Evolutionary conservation across 2,888 invertebrate genomes (phyloP).

Genomic region (Metacarcinus magister): DNA sequence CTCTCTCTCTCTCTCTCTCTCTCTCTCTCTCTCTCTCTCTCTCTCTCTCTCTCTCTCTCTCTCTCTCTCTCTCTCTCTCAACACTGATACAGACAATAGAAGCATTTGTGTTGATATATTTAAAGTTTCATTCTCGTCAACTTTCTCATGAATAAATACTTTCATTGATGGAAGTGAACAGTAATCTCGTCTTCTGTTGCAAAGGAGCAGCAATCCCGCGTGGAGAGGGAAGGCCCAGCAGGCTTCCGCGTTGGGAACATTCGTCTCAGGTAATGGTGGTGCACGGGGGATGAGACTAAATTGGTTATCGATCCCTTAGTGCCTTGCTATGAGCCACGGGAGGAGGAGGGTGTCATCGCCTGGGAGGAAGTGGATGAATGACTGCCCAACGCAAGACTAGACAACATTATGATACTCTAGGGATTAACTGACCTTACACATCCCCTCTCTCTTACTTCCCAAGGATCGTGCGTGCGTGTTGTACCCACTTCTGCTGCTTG

Average conservation of each 20-base stretch:
- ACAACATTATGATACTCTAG: neutral
- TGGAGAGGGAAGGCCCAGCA: neutral
- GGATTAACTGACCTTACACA: neutral
- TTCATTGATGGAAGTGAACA: neutral
- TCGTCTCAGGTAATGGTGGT: neutral
- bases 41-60: slow-evolving; percentile 39
- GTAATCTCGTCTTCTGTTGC: neutral
- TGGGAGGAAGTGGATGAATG: neutral
- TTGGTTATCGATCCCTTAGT: slow-evolving; percentile 20
- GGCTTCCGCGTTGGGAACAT: neutral
- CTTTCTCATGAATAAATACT: neutral
- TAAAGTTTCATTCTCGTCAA: too few species aligned
- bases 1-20: neutral
- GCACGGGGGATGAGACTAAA: neutral
- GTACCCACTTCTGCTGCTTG: slow-evolving; percentile 28
- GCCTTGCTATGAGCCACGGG: neutral
- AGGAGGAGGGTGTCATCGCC: neutral
- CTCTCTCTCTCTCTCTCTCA: slow-evolving; percentile 28
- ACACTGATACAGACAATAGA: too few species aligned
- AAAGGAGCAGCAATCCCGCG: neutral
- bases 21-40: slow-evolving; percentile 30
- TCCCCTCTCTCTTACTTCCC: neutral
- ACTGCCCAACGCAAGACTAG: neutral
- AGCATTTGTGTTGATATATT: too few species aligned
- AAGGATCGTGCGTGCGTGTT: neutral